Base-by-base conservation (phyloP, 2,797 vertebrate species). In the Falco rusticolus region DNA sequence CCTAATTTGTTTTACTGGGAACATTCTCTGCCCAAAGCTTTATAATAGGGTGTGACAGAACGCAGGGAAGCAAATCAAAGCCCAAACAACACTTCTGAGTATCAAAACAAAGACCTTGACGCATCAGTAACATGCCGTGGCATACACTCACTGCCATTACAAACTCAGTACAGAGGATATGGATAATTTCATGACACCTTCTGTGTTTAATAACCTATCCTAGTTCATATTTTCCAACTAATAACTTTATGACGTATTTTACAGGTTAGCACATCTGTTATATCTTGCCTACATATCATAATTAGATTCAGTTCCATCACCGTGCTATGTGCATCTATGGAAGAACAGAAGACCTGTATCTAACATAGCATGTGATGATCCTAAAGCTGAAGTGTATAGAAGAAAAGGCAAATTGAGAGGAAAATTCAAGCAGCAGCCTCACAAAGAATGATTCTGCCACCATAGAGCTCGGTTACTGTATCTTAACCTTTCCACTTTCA, bases 181-280 rank as follows among this genome's bases (percentile, higher is more conserved):
- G 57, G 85, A 66, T 79, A 86, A 90, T 64, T 84, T 78, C 43
- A 87, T 91, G 63, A 96, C 25, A 90, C 56, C 63, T 87, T 87
- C 84, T 95, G 80, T 65, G 89, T 76, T 83, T 29, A 94, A 57
- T 76, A 93, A 26, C 64, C 82, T 92, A 70, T 9, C n/a, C n/a
- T 89, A 78, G 70, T 65, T 90, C 57, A n/a, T 68, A 33, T 90
- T 91, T 89, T 94, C 59, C 83, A 78, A 37, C 61, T 87, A 96
- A 94, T 78, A 95, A 47, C 68, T 76, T 85, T 51, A 86, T 89
- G 77, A 84, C 53, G 59, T 76, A 45, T 91, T 96, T 96, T 94
- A 91, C 84, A 64, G 65, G 60, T 79, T 84, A 89, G 57, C n/a
- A 45, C 80, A 86, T 65, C 56, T 81, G 33, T 81, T 79, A 19